Percentiles rank a stretch among this genome's conserved stretches.
Conservation (phyloP, 2,797 vertebrate species). For the Margarornis squamiger region DNA sequence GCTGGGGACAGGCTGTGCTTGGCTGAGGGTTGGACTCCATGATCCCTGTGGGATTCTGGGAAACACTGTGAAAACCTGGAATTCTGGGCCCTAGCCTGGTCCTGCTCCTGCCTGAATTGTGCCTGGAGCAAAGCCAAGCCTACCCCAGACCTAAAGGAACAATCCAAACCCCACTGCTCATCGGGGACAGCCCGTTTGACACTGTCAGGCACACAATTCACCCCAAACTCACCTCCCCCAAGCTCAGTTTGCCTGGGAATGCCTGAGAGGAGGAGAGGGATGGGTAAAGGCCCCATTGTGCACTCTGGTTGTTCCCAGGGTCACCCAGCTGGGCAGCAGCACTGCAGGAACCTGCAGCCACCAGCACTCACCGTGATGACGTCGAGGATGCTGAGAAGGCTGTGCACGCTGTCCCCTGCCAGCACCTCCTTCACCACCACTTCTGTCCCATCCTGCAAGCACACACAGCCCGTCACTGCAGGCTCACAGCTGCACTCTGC, state of each 20-base stretch:
- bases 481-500: not conserved
- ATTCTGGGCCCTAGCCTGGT: not conserved
- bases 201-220: not conserved
- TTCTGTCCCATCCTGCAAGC: slow-evolving; percentile 87
- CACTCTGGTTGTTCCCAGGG: not conserved
- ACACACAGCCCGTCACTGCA: not conserved
- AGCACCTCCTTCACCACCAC: slow-evolving; percentile 91
- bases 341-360: not conserved
- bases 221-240: not conserved
- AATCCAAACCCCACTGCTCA: not conserved
- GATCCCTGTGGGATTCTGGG: not conserved
- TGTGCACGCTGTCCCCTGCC: slow-evolving; percentile 93
- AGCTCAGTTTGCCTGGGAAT: not conserved
- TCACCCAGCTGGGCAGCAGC: not conserved
- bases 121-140: not conserved
- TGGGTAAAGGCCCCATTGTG: not conserved
- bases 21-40: not conserved
- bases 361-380: slow-evolving; percentile 86
- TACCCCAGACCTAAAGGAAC: not conserved
- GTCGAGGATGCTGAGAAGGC: slow-evolving; percentile 93
- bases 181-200: not conserved
- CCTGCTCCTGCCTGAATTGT: not conserved
- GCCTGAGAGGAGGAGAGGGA: not conserved
- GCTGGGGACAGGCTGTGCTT: not conserved
- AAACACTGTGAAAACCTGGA: not conserved